These are phyloP conservation scores for Mimachlamys varia DNA, from an alignment of 2,888 invertebrate genomes.

Conservation along the genomic window DNA sequence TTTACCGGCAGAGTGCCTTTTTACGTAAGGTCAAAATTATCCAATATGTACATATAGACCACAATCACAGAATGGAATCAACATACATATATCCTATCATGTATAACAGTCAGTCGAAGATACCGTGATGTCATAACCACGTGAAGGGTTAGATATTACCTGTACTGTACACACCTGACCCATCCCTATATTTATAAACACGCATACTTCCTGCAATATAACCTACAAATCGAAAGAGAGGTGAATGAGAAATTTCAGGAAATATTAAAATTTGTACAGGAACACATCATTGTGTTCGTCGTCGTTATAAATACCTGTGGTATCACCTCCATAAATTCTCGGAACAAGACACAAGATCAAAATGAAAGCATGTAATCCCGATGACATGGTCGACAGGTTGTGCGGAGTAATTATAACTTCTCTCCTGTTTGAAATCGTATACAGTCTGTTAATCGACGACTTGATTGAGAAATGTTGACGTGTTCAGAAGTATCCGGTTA, in stretches of 20 bases:
- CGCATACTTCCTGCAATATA: not conserved
- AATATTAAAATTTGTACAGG: not conserved
- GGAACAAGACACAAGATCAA: not conserved
- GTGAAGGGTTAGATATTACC: not conserved
- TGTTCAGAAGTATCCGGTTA: not conserved
- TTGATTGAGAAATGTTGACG: slow-evolving; percentile 5
- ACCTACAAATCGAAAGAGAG: not conserved
- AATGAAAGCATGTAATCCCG: not conserved
- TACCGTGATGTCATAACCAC: not conserved
- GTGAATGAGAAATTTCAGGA: not conserved
- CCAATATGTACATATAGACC: not conserved
- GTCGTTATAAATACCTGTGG: not conserved
- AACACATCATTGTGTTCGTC: not conserved
- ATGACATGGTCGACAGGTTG: not conserved
- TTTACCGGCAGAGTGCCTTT: not conserved
- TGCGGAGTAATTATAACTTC: not conserved
- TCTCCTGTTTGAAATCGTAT: not conserved
- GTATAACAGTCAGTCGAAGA: not conserved
- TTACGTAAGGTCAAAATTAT: not conserved
- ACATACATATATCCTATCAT: not conserved
- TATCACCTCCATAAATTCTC: not conserved
- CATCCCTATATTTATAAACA: not conserved
- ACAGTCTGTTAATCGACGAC: not conserved
- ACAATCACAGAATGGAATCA: not conserved
- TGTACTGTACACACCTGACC: not conserved